These are phyloP conservation scores for Saxidomus purpurata DNA, from an alignment of 1,140 invertebrate genomes.

Conservation along the genomic window DNA sequence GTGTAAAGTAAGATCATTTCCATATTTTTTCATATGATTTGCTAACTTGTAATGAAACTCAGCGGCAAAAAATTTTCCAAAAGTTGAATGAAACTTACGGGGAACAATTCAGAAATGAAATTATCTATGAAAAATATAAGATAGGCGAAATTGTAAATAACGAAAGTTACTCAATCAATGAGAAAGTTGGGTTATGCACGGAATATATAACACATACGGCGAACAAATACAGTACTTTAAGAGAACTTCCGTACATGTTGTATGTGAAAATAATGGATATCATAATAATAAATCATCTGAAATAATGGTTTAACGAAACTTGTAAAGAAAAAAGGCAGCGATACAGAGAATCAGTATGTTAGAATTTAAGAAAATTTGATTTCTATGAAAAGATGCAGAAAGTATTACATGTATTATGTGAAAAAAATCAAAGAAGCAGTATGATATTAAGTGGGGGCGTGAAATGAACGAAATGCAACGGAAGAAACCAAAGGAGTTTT, in stretches of 20 bases:
- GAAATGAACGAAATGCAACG: constrained; percentile 23
- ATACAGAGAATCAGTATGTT: not conserved
- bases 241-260: not conserved
- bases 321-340: not conserved
- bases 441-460: not conserved
- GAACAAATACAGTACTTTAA: not conserved
- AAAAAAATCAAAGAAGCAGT: not conserved
- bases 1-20: no score
- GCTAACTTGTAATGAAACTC: no score
- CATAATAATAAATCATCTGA: not conserved
- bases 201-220: not conserved
- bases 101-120: not conserved
- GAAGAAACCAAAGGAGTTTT: constrained; percentile 1
- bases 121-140: not conserved
- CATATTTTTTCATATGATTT: no score
- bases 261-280: not conserved
- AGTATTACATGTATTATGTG: constrained; percentile 5
- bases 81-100: no score
- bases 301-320: not conserved
- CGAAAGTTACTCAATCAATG: not conserved
- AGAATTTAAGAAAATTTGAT: not conserved
- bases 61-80: not conserved
- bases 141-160: not conserved
- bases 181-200: not conserved
- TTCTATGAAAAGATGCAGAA: not conserved